Evolutionary conservation across 2,888 invertebrate genomes (phyloP).

Genomic region (Eupeodes latifasciatus): DNA sequence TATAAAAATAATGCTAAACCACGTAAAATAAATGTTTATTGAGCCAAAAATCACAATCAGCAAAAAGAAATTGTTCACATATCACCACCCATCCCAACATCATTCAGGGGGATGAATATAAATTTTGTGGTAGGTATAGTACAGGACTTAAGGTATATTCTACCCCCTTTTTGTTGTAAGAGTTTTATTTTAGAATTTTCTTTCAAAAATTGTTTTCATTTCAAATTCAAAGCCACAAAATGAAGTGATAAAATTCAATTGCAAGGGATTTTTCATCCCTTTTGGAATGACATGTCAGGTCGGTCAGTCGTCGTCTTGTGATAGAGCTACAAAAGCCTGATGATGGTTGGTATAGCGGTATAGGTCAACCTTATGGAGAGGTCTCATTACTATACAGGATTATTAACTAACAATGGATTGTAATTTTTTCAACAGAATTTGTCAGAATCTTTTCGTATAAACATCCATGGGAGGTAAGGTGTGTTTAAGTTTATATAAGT

Average conservation of each 20-base stretch:
- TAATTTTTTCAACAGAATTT: conserved; percentile 60
- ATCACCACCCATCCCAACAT: conserved; percentile 16
- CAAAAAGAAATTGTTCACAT: conserved; percentile 60
- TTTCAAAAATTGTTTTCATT: conserved; percentile 71
- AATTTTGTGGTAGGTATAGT: conserved; percentile 32
- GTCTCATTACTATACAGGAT: conserved; percentile 72
- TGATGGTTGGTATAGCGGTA: not conserved
- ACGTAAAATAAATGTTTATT: conserved; percentile 73
- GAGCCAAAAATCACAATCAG: conserved; percentile 63
- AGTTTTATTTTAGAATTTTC: conserved; percentile 34
- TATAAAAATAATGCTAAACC: conserved; percentile 46
- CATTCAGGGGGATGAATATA: conserved; percentile 47
- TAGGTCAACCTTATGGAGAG: conserved; percentile 65
- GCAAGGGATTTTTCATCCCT: conserved; percentile 53
- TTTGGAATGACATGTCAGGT: conserved; percentile 8
- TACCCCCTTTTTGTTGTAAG: conserved; percentile 6
- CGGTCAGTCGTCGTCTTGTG: too few species aligned
- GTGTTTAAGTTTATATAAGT: conserved; percentile 9
- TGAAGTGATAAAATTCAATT: conserved; percentile 75
- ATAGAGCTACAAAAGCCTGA: not conserved
- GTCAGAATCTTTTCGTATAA: conserved; percentile 42
- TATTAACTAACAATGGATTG: conserved; percentile 75
- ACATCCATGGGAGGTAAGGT: conserved; percentile 61
- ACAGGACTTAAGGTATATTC: not conserved
- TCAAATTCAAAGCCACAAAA: conserved; percentile 76